Base-by-base conservation (phyloP, 1,140 invertebrate species). In the Diorhabda sublineata region DNA sequence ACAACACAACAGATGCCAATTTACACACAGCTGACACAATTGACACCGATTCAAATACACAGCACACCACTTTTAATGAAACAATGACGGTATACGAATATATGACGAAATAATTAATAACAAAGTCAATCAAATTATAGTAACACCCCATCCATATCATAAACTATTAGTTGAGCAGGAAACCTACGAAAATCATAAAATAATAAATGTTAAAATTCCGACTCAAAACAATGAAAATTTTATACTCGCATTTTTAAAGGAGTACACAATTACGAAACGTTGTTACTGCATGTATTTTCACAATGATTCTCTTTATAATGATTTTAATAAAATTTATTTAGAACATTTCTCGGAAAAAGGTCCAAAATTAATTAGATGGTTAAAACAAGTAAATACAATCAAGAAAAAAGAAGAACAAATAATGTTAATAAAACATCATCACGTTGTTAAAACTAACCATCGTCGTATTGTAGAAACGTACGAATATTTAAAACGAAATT, bases 381-480 rank as follows among this genome's bases (percentile, higher is more conserved):
- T 11, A 11, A 11, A 11, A 11, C 11, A 11, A 11, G 11, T 11
- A 11, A 58, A 45, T 41, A 69, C 59, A 44, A 58, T 67, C 26
- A 57, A 41, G 61, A 26, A 70, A 64, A 65, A 41, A 42, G 70
- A 58, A 70, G 70, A 58, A 70, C 66, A 62, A 73, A 52, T 61
- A 8, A 43, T 65, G 9, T 59, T 73, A 52, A 66, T 66, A 44
- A 73, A 73, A 71, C n/a, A 70, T 47, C 47, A 73, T n/a, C 62
- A 73, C 42, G 57, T 68, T 68, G 61, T 69, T 61, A 66, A 71
- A 71, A 61, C 58, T 5, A 73, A 71, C 41, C 72, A 71, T 69
- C 8, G 69, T 26, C 69, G 69, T 26, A 71, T 71, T 57, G 60
- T 61, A 9, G 64, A 71, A 63, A 69, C 64, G 5, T 56, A 61